Evolutionary conservation across 2,797 vertebrate species (phyloP).

Genomic region (Mus minutoides): DNA sequence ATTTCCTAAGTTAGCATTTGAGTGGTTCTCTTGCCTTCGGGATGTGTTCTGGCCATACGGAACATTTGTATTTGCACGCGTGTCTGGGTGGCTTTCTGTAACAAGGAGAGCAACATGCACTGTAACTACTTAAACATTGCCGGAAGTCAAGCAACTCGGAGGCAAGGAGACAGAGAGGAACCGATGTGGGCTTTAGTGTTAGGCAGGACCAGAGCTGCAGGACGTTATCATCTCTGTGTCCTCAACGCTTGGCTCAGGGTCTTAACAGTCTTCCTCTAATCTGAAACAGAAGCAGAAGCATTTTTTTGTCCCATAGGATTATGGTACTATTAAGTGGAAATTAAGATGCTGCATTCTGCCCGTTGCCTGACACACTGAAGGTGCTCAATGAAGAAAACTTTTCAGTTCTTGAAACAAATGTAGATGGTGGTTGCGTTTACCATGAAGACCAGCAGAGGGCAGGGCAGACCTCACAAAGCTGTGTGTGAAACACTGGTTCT

Average conservation of each 20-base stretch:
- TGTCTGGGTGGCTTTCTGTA: background rate
- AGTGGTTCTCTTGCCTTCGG: background rate
- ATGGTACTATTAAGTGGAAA: background rate
- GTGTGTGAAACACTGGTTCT: background rate
- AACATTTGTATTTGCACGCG: background rate
- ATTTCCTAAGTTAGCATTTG: background rate
- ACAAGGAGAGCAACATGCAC: background rate
- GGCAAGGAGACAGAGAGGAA: background rate
- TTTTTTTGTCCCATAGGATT: background rate
- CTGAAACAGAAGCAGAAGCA: background rate
- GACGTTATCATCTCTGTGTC: background rate
- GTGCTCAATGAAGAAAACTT: background rate
- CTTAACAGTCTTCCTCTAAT: background rate
- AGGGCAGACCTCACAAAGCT: conserved; percentile 69
- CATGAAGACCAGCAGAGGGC: conserved; percentile 63
- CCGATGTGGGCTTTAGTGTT: background rate
- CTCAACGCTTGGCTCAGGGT: background rate
- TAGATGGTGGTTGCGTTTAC: conserved; percentile 15
- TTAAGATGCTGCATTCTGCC: background rate
- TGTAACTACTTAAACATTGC: background rate
- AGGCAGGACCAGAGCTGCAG: background rate
- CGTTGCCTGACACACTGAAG: background rate
- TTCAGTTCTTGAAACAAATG: background rate
- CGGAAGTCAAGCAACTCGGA: background rate
- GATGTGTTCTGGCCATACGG: background rate